phyloP scores from a whole-genome alignment of 2,888 invertebrate genomes.

The Diarsia dahlii region DNA sequence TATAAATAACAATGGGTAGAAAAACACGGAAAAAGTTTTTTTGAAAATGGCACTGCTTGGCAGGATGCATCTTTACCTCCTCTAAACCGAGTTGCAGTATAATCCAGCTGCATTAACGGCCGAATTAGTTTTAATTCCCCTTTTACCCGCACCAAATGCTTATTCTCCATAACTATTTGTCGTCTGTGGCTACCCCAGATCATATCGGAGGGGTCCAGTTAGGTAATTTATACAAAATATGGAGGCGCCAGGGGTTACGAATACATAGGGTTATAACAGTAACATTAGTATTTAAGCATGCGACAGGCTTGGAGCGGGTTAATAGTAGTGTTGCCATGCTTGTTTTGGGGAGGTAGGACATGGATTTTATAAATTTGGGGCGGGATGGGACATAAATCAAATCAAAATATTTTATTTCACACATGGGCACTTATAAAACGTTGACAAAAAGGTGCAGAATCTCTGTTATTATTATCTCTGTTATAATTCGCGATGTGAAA shows the following conservation, averaged over 20 bases:
- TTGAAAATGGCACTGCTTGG: no score
- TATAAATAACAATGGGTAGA: no score
- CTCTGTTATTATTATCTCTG: no score
- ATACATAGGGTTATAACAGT: constrained; percentile 67
- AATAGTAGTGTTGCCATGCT: constrained; percentile 52
- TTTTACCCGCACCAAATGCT: constrained; percentile 25
- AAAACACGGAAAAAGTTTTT: no score
- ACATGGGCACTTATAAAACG: no score
- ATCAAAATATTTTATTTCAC: no score
- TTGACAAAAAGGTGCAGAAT: no score
- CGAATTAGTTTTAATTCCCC: constrained; percentile 35
- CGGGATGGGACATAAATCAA: no score
- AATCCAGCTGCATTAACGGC: constrained; percentile 28
- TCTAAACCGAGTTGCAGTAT: not conserved
- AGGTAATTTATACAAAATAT: constrained; percentile 70
- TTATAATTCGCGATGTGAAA: no score
- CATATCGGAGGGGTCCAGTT: constrained; percentile 62
- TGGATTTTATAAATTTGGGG: no score
- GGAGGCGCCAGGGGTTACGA: constrained; percentile 56
- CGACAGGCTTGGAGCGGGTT: constrained; percentile 60
- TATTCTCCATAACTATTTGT: constrained; percentile 35
- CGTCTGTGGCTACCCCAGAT: constrained; percentile 55
- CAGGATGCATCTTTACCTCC: no score
- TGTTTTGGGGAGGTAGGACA: constrained; percentile 11
- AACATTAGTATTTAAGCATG: constrained; percentile 71